These are phyloP conservation scores for Myotis davidii DNA, from an alignment of 2,113 vertebrate genomes.

Conservation along the genomic window DNA sequence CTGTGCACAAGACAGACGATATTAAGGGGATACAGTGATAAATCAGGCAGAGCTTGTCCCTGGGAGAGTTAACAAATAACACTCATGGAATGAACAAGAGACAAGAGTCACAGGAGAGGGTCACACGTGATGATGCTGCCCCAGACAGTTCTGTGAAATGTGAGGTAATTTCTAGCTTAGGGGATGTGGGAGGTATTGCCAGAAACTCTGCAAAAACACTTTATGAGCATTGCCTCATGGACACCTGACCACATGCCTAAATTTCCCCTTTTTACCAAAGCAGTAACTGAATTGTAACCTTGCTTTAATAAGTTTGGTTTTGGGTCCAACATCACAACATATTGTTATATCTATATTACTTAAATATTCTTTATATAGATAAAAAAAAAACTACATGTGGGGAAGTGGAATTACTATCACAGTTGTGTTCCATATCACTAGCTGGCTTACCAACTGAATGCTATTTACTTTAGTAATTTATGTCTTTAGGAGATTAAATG, in stretches of 20 bases:
- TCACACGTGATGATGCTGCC: neutral
- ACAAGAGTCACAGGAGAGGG: neutral
- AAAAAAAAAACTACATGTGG: neutral
- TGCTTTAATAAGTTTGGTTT: neutral
- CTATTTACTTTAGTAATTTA: constrained; percentile 47
- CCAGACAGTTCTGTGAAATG: neutral
- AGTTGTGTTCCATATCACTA: neutral
- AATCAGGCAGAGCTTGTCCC: neutral
- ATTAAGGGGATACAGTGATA: neutral
- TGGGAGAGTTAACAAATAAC: neutral
- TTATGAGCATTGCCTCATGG: neutral
- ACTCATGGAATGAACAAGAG: neutral
- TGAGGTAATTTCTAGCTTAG: neutral
- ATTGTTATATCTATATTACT: neutral
- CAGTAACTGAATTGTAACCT: neutral
- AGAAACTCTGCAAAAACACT: neutral
- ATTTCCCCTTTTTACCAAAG: neutral
- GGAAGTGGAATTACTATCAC: neutral
- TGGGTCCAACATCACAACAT: neutral
- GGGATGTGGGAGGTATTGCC: neutral
- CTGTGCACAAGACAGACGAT: neutral
- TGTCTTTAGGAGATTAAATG: constrained; percentile 65
- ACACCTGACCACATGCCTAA: neutral
- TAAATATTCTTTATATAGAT: neutral
- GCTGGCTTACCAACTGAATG: constrained; percentile 8